These are phyloP conservation scores for Drepana arcuata DNA, from an alignment of 1,140 invertebrate genomes.

Conservation along the genomic window DNA sequence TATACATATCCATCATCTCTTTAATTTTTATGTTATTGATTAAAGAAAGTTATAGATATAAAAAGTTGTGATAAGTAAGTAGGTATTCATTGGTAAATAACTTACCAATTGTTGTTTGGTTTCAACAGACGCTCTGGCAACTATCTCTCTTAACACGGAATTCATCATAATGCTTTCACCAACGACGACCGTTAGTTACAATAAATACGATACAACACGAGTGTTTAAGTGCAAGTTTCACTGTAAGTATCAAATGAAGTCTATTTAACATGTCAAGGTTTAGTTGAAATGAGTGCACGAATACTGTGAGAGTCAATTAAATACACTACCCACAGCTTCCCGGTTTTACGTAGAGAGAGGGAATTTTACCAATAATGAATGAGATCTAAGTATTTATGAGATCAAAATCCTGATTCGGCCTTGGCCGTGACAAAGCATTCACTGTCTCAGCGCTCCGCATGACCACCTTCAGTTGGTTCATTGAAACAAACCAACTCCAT, in stretches of 20 bases:
- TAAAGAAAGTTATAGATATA: neutral
- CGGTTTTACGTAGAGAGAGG: conserved; percentile 32
- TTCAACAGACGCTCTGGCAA: conserved; percentile 47
- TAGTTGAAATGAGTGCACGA: conserved; percentile 1
- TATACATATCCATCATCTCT: too few relatives aligned
- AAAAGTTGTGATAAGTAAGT: neutral
- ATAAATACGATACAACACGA: too few relatives aligned
- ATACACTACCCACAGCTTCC: conserved; percentile 17
- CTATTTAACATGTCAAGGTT: conserved; percentile 2
- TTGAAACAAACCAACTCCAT: conserved; percentile 1
- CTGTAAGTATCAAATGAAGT: too few relatives aligned
- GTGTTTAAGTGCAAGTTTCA: too few relatives aligned
- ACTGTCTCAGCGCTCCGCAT: conserved; percentile 46
- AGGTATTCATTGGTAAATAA: conserved; percentile 9
- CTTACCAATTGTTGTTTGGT: conserved; percentile 49
- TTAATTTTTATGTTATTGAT: too few relatives aligned
- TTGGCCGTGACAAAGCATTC: conserved; percentile 64
- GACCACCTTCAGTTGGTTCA: conserved; percentile 25
- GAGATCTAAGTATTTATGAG: conserved; percentile 17
- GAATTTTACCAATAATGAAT: conserved; percentile 30
- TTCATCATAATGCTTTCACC: conserved; percentile 54
- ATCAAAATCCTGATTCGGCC: conserved; percentile 43
- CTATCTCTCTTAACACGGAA: conserved; percentile 53
- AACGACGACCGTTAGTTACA: conserved; percentile 16
- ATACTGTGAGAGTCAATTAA: conserved; percentile 14